Percentiles rank a stretch among this genome's conserved stretches.
Evolutionary conservation across 2,888 invertebrate genomes (phyloP).

Genomic region (Lithodes maja): DNA sequence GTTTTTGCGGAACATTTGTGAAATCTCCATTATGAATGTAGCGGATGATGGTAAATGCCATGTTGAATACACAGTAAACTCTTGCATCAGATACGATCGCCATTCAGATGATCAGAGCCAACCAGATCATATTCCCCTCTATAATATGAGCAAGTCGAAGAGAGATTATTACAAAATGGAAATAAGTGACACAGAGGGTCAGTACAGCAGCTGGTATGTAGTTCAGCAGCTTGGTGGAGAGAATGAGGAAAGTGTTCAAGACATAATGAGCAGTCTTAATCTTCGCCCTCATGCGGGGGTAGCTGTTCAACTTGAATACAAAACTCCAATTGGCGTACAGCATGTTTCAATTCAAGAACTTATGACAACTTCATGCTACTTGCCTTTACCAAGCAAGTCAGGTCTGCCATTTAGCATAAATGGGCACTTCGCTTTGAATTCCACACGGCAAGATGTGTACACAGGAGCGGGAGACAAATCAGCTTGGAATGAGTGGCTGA

Average conservation of each 20-base stretch:
- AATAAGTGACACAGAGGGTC: background rate
- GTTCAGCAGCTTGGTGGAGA: constrained; percentile 44
- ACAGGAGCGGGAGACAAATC: constrained; percentile 1
- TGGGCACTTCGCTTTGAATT: constrained; percentile 43
- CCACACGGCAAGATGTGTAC: constrained; percentile 41
- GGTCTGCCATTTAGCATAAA: constrained; percentile 51
- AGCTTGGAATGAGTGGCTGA: constrained; percentile 44
- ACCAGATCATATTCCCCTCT: background rate
- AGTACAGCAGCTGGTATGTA: constrained; percentile 15
- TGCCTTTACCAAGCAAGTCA: constrained; percentile 36
- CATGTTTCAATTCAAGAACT: background rate
- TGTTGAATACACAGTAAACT: constrained; percentile 29
- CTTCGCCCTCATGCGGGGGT: constrained; percentile 51
- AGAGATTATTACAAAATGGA: constrained; percentile 27
- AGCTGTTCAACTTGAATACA: constrained; percentile 23
- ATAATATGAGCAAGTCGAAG: background rate
- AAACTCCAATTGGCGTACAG: background rate
- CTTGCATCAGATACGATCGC: background rate
- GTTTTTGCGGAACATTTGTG: constrained; percentile 41
- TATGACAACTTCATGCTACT: constrained; percentile 42
- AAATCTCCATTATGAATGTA: constrained; percentile 27
- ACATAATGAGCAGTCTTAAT: constrained; percentile 2
- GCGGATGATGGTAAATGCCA: background rate
- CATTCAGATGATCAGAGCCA: background rate
- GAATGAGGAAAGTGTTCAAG: constrained; percentile 13